Base-by-base conservation (phyloP, 2,797 vertebrate genomes). In the Phylloscopus collybita region DNA sequence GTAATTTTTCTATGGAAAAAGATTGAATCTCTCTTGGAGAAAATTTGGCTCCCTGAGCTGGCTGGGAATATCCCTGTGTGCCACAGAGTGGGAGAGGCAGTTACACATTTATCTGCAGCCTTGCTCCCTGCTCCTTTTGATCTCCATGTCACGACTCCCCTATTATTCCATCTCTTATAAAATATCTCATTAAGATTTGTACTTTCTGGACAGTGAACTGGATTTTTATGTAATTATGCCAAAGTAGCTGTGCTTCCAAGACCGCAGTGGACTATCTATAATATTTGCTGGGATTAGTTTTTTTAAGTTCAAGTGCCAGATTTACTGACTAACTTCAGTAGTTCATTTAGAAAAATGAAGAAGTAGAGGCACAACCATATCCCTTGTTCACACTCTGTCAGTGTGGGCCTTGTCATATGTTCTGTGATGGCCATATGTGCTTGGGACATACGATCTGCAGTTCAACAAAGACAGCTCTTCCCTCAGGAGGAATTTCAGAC, bases 171-270 rank as follows among this genome's bases (percentile, higher is more conserved):
- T 11, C 86, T 83, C 72, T 54, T 61, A 57, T 8, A 47, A 91
- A 95, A 65, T 29, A 91, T 34, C 65, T 92, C 51, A 18, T 90
- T 90, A 75, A 82, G 71, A 67, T 96, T 74, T 91, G 36, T 65
- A 53, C 67, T 80, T 86, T 92, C 56, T 67, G 57, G 82, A 47
- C 21, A 54, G 45, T 85, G 45, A 80, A 87, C 40, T 59, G 65
- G 45, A 64, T 76, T 93, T 94, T 80, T 78, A 60, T 84, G 50
- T 34, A 76, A 82, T 79, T 66, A 51, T 34, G 26, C 54, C 62
- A 34, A 65, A 90, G 89, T 13, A 59, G 71, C 40, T 82, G 9
- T 26, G 44, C 59, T 86, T 83, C 64, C 38, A 82, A 73, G 73
- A 54, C 42, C 3, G 1, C 17, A 72, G 38, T 1, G 76, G 23